These are phyloP conservation scores for Gambelia wislizenii DNA, from an alignment of 2,797 vertebrate genomes.

Conservation along the genomic window DNA sequence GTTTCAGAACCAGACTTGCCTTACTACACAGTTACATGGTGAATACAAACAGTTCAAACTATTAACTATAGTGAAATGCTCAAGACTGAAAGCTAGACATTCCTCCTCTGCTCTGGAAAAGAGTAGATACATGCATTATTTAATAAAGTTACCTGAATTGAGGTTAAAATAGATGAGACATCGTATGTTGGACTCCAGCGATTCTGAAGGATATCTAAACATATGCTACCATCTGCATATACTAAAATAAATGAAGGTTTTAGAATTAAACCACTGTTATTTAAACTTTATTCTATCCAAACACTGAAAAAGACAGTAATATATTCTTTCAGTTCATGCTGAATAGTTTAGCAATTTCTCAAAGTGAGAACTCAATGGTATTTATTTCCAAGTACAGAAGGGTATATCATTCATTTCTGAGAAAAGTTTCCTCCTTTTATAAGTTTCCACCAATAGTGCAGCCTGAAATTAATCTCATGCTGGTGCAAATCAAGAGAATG, in stretches of 20 bases:
- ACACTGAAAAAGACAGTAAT: neutral
- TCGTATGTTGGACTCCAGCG: slow-evolving; percentile 99
- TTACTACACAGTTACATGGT: no score
- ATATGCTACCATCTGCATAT: slow-evolving; percentile 99
- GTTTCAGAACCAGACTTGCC: no score
- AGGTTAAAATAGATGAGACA: slow-evolving; percentile 98
- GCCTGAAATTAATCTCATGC: neutral
- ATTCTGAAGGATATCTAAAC: slow-evolving; percentile 99
- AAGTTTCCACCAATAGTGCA: neutral
- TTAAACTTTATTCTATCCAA: neutral
- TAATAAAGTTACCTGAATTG: slow-evolving; percentile 91
- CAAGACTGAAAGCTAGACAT: neutral
- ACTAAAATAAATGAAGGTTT: slow-evolving; percentile 80
- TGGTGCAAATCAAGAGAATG: neutral
- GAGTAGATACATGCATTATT: neutral
- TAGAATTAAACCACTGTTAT: slow-evolving; percentile 12
- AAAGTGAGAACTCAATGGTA: neutral
- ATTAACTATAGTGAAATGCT: neutral
- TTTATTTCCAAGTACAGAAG: neutral
- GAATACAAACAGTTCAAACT: neutral
- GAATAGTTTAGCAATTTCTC: neutral
- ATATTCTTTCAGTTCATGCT: slow-evolving; percentile 7
- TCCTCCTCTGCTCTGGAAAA: neutral
- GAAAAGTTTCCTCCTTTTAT: neutral
- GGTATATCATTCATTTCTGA: neutral